Base-by-base conservation (phyloP, 2,888 invertebrate genomes). In the Tetragonisca angustula region DNA sequence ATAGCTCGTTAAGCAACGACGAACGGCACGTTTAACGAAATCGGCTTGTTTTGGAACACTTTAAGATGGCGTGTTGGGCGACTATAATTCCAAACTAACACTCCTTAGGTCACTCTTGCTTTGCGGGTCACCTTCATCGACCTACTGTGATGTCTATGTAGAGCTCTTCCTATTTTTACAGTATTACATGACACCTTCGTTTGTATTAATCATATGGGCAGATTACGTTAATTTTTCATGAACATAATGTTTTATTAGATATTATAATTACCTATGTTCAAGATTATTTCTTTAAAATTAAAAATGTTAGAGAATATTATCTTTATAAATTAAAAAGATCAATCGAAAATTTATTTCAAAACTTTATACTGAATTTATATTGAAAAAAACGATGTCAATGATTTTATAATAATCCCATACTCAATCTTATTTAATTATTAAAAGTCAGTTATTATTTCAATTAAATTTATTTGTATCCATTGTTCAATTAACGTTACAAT, bases 101-200 rank as follows among this genome's bases (percentile, higher is more conserved):
- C 75, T 73, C 75, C 76, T 65, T 69, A 21, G 67, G 61, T 71
- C 61, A 72, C 43, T 73, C 27, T 72, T 74, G 43, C 49, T 76
- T 70, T 71, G 75, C 85, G 87, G 92, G 92, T 92, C 92, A 92
- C 92, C 92, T 92, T 92, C 88, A 79, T 88, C 90, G 92, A 92
- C 92, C 92, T 87, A 89, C 89, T 89, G 86, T 85, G 90, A 89
- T 90, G 87, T 84, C 87, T 82, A 73, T 21, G 78, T 80, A 86
- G 81, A 72, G 61, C 43, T 59, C 62, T 32, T 27, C 19, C 62
- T 2, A 70, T 81, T 83, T 81, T 71, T 67, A 27, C 59, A 27
- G 15, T 36, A 49, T 61, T 36, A 17, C 50, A 19, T 32, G n/a
- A 24, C 24, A 9, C 36, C 9, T 74, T 43, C 17, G 49, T 68